Percentiles rank a stretch among this genome's conserved stretches.
Evolutionary conservation across 2,888 invertebrate genomes (phyloP).

Genomic region (Aleiodes testaceus): DNA sequence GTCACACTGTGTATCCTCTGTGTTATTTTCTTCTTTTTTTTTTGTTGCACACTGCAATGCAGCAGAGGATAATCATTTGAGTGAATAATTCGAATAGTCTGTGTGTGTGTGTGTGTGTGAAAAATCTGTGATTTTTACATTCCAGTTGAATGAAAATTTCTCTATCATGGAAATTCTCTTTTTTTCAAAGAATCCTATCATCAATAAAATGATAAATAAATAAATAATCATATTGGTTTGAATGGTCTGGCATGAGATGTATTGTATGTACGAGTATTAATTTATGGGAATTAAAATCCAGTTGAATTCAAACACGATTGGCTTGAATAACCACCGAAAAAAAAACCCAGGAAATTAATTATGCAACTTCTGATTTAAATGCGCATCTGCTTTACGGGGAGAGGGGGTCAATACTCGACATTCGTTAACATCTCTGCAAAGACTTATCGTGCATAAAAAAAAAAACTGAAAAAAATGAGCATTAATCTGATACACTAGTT

Average conservation of each 20-base stretch:
- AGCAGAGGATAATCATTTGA: conserved; percentile 20
- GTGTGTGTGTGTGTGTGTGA: no score
- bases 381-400: conserved; percentile 32
- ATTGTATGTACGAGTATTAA: background rate
- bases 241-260: background rate
- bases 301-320: conserved; percentile 38
- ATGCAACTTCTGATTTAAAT: conserved; percentile 66
- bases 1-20: conserved; percentile 51
- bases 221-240: background rate
- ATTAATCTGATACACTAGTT: no score
- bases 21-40: conserved; percentile 43
- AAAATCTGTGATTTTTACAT: no score
- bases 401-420: conserved; percentile 20
- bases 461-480: no score
- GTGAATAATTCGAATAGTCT: background rate
- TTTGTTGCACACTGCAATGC: conserved; percentile 32
- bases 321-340: conserved; percentile 32
- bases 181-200: no score
- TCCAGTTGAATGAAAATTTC: no score
- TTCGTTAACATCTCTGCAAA: background rate
- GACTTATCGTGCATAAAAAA: background rate
- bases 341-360: conserved; percentile 60
- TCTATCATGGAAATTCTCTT: no score
- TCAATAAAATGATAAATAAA: no score
- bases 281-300: conserved; percentile 11